Conservation (phyloP, 2,888 invertebrate genomes). For the Brachyptera putata region DNA sequence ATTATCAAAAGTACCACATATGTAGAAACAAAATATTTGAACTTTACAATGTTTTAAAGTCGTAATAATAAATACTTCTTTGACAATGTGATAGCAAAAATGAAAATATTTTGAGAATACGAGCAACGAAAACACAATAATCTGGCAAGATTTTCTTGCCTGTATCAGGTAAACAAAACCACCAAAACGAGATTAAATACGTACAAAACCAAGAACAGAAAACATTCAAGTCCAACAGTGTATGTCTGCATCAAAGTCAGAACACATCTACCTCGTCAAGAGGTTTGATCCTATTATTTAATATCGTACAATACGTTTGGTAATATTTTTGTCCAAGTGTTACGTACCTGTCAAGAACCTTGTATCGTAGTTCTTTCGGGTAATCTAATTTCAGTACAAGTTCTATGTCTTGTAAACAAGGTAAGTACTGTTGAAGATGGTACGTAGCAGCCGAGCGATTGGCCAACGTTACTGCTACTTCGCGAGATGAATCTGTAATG, state of each 20-base stretch:
- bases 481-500: constrained; percentile 40
- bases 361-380: constrained; percentile 67
- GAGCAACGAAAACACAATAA: not conserved
- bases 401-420: constrained; percentile 66
- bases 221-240: too few species aligned
- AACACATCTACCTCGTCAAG: too few species aligned
- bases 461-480: constrained; percentile 65
- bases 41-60: too few species aligned
- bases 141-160: too few species aligned
- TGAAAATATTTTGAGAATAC: not conserved
- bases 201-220: too few species aligned
- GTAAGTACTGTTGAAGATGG: constrained; percentile 63
- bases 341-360: constrained; percentile 62
- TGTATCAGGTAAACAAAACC: too few species aligned
- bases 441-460: constrained; percentile 79
- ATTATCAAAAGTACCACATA: too few species aligned
- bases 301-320: too few species aligned
- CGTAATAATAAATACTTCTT: not conserved
- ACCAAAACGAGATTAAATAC: too few species aligned
- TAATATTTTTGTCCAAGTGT: constrained; percentile 6
- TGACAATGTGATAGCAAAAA: not conserved
- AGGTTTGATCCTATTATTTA: too few species aligned
- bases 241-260: too few species aligned
- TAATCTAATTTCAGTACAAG: constrained; percentile 62
- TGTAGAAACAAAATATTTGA: not conserved